phyloP scores from a whole-genome alignment of 2,888 invertebrate species.

The Tethea ocularis region DNA sequence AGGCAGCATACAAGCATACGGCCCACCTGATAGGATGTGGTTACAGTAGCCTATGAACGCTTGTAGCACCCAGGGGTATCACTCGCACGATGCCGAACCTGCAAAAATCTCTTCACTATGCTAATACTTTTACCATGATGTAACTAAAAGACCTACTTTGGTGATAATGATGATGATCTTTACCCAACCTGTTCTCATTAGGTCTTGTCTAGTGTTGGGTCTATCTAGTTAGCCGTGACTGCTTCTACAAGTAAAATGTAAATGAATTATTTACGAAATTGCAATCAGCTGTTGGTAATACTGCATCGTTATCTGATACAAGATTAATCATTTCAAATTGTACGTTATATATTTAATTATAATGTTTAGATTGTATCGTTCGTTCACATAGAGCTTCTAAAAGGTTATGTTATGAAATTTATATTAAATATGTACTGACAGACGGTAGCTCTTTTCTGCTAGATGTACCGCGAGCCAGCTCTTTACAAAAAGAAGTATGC shows the following conservation, averaged over 20 bases:
- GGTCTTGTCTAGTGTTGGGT: not conserved
- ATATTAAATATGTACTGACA: not conserved
- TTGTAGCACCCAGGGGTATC: no score
- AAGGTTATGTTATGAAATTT: not conserved
- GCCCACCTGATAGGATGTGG: no score
- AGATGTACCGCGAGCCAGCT: no score
- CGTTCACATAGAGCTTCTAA: not conserved
- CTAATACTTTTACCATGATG: no score
- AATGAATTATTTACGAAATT: not conserved
- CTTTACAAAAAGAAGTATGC: no score
- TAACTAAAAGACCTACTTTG: no score
- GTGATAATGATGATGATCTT: no score
- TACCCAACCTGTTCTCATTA: not conserved
- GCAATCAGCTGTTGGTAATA: not conserved
- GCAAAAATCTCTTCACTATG: no score
- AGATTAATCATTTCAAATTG: not conserved
- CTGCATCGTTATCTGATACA: not conserved
- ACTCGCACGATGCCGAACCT: no score
- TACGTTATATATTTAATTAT: not conserved
- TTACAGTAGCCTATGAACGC: no score
- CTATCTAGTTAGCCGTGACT: not conserved
- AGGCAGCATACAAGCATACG: no score
- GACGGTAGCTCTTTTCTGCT: not conserved
- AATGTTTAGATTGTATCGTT: not conserved
- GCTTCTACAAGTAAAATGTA: not conserved